Conservation (phyloP, 2,888 invertebrate genomes). For the Lumbricus terrestris region DNA sequence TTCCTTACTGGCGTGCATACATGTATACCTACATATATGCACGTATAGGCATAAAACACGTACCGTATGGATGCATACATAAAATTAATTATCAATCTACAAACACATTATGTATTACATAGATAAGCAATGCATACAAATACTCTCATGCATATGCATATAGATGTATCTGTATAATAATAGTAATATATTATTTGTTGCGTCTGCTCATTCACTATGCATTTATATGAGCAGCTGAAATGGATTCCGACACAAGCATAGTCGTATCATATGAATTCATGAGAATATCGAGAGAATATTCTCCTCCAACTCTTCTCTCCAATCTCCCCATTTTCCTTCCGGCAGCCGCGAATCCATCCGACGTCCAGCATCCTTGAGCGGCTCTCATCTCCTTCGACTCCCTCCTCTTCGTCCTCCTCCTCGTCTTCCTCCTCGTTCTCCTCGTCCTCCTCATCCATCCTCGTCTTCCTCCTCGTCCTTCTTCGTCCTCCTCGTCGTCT, state of each 20-base stretch:
- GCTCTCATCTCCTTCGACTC: not conserved
- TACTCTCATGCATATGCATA: too few species aligned
- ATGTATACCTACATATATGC: too few species aligned
- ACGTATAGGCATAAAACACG: too few species aligned
- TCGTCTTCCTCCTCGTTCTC: not conserved
- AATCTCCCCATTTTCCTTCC: not conserved
- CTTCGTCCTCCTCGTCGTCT: not conserved
- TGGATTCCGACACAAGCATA: not conserved
- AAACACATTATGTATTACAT: too few species aligned
- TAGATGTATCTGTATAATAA: not conserved
- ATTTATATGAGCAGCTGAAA: not conserved
- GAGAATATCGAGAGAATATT: constrained; percentile 3
- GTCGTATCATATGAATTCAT: not conserved
- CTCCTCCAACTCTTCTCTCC: not conserved
- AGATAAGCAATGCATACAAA: too few species aligned
- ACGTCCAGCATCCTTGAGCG: not conserved
- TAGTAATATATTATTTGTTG: not conserved
- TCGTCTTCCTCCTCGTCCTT: not conserved
- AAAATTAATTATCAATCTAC: too few species aligned
- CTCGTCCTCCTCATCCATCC: too few species aligned
- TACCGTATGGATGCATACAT: too few species aligned
- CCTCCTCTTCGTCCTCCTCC: not conserved
- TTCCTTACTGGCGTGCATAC: too few species aligned
- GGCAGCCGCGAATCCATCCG: not conserved
- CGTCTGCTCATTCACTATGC: not conserved